Evolutionary conservation across 2,888 invertebrate genomes (phyloP).

Genomic region (Drosophila hamatofila): DNA sequence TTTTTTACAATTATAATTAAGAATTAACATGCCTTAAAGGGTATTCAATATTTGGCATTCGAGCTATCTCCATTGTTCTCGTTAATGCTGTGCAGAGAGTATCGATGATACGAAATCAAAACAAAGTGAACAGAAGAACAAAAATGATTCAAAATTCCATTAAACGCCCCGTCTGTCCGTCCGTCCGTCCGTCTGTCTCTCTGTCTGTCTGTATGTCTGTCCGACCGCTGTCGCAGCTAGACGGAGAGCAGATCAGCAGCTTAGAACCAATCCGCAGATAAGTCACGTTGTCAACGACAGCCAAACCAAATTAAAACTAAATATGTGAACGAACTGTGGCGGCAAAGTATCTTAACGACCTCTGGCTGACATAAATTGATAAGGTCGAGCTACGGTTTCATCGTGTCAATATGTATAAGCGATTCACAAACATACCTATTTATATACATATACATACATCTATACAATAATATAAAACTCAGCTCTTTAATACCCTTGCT

Average conservation of each 20-base stretch:
- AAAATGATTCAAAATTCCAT: conserved; percentile 32
- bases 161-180: background rate
- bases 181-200: background rate
- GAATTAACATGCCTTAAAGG: background rate
- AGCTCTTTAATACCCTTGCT: background rate
- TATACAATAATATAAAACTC: background rate
- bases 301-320: conserved; percentile 57
- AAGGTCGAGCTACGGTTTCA: conserved; percentile 58
- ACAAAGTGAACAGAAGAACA: conserved; percentile 12
- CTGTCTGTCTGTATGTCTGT: background rate
- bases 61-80: background rate
- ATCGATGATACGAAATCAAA: conserved; percentile 3
- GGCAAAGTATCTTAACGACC: conserved; percentile 52
- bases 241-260: conserved; percentile 23
- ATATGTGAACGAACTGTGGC: conserved; percentile 44
- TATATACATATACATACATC: background rate
- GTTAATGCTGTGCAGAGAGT: background rate
- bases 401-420: conserved; percentile 20
- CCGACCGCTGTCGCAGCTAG: background rate
- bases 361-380: conserved; percentile 70
- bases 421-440: background rate
- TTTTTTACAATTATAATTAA: background rate
- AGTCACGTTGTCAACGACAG: conserved; percentile 45
- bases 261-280: conserved; percentile 36
- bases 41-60: background rate